phyloP scores from a whole-genome alignment of 2,113 vertebrate genomes.

The Pedionomus torquatus region DNA sequence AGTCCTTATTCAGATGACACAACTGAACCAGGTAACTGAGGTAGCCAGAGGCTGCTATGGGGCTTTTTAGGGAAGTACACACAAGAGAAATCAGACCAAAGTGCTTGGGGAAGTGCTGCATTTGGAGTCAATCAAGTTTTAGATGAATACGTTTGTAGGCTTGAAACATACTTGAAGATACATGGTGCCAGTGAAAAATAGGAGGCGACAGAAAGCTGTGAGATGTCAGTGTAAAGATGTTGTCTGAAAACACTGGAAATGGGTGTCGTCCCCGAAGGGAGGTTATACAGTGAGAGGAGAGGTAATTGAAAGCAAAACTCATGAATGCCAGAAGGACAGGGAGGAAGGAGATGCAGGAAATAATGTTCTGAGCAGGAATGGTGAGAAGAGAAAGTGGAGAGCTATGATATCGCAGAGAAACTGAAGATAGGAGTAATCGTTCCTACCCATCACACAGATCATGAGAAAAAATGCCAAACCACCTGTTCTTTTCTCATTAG shows the following conservation, averaged over 20 bases:
- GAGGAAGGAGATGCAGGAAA: background rate
- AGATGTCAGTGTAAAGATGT: background rate
- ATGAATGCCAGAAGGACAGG: background rate
- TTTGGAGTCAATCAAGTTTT: background rate
- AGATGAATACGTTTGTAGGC: background rate
- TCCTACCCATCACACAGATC: background rate
- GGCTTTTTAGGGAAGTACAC: background rate
- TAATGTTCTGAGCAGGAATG: background rate
- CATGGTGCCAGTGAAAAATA: background rate
- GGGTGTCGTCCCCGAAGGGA: background rate
- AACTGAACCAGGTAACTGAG: background rate
- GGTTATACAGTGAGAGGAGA: background rate
- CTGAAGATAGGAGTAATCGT: rapidly evolving
- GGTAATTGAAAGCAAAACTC: background rate
- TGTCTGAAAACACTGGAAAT: background rate
- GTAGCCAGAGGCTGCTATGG: background rate
- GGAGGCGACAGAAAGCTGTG: background rate
- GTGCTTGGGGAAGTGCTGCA: background rate
- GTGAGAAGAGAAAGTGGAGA: background rate
- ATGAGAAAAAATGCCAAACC: background rate
- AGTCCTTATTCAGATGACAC: background rate
- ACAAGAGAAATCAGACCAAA: background rate
- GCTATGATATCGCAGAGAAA: background rate
- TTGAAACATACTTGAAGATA: background rate
- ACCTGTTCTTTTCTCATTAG: background rate